Evolutionary conservation across 1,140 invertebrate species (phyloP).

Genomic region (Halictus rubicundus): DNA sequence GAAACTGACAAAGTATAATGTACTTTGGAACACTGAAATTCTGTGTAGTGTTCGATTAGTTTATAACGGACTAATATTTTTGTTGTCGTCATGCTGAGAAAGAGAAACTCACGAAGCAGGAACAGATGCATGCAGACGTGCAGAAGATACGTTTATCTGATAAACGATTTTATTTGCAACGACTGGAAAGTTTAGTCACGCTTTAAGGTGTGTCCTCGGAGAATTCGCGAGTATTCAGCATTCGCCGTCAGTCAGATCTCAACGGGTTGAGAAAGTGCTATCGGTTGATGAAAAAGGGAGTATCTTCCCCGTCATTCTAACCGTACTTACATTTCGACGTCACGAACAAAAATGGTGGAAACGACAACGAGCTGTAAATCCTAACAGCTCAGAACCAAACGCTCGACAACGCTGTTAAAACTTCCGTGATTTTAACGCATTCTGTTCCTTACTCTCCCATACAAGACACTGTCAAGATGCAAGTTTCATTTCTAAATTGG

Average conservation of each 20-base stretch:
- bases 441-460: no score
- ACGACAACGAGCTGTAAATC: neutral
- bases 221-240: slow-evolving; percentile 11
- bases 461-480: no score
- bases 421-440: no score
- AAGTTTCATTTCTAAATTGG: no score
- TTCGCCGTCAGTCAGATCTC: slow-evolving; percentile 4
- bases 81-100: neutral
- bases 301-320: slow-evolving; percentile 16
- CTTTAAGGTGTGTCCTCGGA: slow-evolving; percentile 29
- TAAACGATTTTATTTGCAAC: slow-evolving; percentile 9
- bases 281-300: slow-evolving; percentile 9
- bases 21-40: no score
- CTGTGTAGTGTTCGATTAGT: no score
- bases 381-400: neutral
- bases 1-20: no score
- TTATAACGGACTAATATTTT: no score
- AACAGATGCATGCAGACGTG: neutral
- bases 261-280: slow-evolving; percentile 11
- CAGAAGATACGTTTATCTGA: neutral
- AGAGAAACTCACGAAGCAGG: neutral
- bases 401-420: no score
- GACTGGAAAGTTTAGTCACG: slow-evolving; percentile 31
- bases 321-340: slow-evolving; percentile 6
- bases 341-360: neutral